These are phyloP conservation scores for Heliconius hermathena DNA, from an alignment of 1,140 invertebrate species.

Conservation along the genomic window DNA sequence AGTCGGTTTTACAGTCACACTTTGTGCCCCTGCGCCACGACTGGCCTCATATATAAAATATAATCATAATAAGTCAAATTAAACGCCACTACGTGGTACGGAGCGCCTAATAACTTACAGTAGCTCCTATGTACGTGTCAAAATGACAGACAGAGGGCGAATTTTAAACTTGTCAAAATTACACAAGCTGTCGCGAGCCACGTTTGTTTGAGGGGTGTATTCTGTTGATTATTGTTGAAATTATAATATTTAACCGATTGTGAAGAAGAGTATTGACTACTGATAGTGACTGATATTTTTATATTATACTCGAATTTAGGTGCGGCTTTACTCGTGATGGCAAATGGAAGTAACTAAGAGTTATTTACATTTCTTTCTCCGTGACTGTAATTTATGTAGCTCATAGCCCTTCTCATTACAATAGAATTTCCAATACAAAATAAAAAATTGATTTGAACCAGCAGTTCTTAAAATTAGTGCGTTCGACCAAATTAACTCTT, in stretches of 20 bases:
- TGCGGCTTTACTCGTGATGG: no score
- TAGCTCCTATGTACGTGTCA: slow-evolving; percentile 30
- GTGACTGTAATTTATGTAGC: no score
- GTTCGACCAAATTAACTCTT: no score
- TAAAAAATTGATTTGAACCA: no score
- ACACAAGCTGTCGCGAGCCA: slow-evolving; percentile 30
- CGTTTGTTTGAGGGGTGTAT: slow-evolving; percentile 31
- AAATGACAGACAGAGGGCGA: slow-evolving; percentile 37
- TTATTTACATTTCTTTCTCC: no score
- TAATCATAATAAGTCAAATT: neutral
- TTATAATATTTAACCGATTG: neutral
- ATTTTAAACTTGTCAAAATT: slow-evolving; percentile 45
- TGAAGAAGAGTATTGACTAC: neutral
- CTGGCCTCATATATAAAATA: neutral
- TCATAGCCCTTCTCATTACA: no score
- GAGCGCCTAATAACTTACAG: slow-evolving; percentile 22
- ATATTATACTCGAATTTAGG: neutral
- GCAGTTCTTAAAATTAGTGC: no score
- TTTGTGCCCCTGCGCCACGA: no score
- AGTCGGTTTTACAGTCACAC: no score
- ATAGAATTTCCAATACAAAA: no score
- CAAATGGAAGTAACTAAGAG: no score
- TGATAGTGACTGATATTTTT: neutral
- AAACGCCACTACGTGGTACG: slow-evolving; percentile 16
- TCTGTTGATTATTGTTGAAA: slow-evolving; percentile 23